Evolutionary conservation across 2,888 invertebrate species (phyloP).

Genomic region (Norana najaformis): DNA sequence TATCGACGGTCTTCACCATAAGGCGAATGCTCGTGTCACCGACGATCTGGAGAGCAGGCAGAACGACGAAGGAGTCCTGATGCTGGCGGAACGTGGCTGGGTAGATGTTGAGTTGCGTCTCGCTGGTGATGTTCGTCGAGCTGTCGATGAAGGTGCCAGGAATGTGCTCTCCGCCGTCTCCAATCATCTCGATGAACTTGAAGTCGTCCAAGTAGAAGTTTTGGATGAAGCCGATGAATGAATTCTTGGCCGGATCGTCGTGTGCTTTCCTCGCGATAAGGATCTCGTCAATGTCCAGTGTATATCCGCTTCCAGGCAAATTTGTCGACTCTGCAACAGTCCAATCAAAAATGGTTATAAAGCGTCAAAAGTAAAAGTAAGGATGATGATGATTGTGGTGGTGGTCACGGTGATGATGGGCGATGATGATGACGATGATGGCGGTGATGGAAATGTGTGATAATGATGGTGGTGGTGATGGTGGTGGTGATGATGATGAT

Average conservation of each 20-base stretch:
- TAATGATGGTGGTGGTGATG: slow-evolving; percentile 28
- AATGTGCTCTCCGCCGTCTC: neutral
- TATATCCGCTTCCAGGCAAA: slow-evolving; percentile 41
- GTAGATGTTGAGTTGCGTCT: slow-evolving; percentile 25
- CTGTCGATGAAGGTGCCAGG: slow-evolving; percentile 20
- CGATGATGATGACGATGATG: slow-evolving; percentile 29
- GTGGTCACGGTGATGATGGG: neutral
- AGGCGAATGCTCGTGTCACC: slow-evolving; percentile 46
- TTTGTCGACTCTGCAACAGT: slow-evolving; percentile 23
- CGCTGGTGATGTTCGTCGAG: slow-evolving; percentile 8
- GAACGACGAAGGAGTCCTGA: slow-evolving; percentile 18
- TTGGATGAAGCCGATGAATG: slow-evolving; percentile 44
- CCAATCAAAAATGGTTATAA: neutral
- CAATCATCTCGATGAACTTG: slow-evolving; percentile 36
- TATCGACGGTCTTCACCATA: slow-evolving; percentile 54
- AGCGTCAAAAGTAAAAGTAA: neutral
- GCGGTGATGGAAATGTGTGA: slow-evolving; percentile 29
- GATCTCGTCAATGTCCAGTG: slow-evolving; percentile 42
- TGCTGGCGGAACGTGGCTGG: slow-evolving; percentile 38
- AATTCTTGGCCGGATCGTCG: slow-evolving; percentile 31
- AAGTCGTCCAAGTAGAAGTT: slow-evolving; percentile 44
- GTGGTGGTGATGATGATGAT: slow-evolving; percentile 28
- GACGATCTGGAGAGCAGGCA: slow-evolving; percentile 37
- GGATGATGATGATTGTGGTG: neutral
- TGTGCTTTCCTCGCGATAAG: slow-evolving; percentile 29